Base-by-base conservation (phyloP, 2,888 invertebrate genomes). In the Eilema griseolum region DNA sequence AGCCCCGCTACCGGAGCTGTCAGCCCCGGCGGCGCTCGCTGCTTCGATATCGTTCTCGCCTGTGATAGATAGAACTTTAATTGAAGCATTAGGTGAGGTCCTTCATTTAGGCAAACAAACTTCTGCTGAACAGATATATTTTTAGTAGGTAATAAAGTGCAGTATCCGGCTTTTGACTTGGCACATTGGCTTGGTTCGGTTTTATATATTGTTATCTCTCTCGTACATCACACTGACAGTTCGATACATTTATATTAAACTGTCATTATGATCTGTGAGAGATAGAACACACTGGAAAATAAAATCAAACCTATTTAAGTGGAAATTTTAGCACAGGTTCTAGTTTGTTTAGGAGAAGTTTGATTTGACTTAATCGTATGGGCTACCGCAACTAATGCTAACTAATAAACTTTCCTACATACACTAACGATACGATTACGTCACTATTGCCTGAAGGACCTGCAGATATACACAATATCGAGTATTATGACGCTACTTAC, bases 41-140 rank as follows among this genome's bases (percentile, higher is more conserved):
- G 89, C 90, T 67, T 94, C 94, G 46, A 95, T 89, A 85, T 95
- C 95, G 82, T 94, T 93, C 82, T 95, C 95, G 14, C 95, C 95
- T 95, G 88, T 37, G 37, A 73, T n/a, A 24, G 66, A 67, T 41
- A 66, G 26, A n/a, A 20, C 20, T 5, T 26, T 64, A 10, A 24
- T n/a, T 5, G 4, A 8, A 37, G 23, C 0, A 37, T 23, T 37
- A 3, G 16, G 16, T 24, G 16, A 62, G 23, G 24, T 7, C 61
- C 37, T 62, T 62, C 61, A 37, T 23, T 33, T 12, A 37, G 3
- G 20, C 11, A 0, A 14, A 24, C 33, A 23, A 16, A 33, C 37
- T 1, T 62, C 31, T 33, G 61, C 37, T 62, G 3, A 8, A 23
- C 8, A 62, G 23, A 62, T 26, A 41, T 16, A 16, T 3, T 24